Conservation (phyloP, 1,140 invertebrate genomes). For the Trichoplusia ni region DNA sequence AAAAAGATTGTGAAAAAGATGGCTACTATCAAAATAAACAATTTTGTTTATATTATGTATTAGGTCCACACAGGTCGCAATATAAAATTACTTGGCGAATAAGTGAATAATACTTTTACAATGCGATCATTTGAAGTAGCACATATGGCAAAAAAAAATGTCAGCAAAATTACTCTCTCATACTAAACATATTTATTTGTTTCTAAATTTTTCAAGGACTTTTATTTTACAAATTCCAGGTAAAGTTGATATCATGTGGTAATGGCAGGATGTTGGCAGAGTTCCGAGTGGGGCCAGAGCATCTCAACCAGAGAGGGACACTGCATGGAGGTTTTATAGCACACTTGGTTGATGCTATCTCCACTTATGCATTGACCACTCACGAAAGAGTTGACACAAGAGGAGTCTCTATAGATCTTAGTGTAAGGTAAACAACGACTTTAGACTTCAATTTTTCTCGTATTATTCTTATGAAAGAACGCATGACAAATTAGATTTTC, state of each 20-base stretch:
- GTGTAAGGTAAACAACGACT: conserved; percentile 75
- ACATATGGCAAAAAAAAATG: no score
- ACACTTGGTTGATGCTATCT: conserved; percentile 91
- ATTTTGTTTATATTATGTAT: no score
- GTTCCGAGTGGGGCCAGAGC: conserved; percentile 88
- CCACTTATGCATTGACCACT: conserved; percentile 90
- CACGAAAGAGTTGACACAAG: conserved; percentile 81
- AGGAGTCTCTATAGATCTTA: conserved; percentile 83
- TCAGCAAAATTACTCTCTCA: neutral
- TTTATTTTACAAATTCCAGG: conserved; percentile 77
- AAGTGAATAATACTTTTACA: no score
- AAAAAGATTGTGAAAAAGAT: no score
- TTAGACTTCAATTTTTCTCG: no score
- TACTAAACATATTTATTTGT: neutral
- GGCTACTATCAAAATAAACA: no score
- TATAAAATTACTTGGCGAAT: no score
- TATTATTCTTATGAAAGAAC: no score
- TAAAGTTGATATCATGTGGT: conserved; percentile 86
- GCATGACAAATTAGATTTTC: no score
- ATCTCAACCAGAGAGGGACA: conserved; percentile 88
- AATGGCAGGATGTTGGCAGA: conserved; percentile 88
- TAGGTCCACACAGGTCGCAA: no score
- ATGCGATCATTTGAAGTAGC: no score
- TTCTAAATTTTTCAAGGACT: no score
- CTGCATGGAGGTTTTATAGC: conserved; percentile 93